A percentile compares a stretch with the other conserved stretches of the same genome.
Evolutionary conservation across 2,888 invertebrate species (phyloP).

Genomic region (Folsomia manolachei): DNA sequence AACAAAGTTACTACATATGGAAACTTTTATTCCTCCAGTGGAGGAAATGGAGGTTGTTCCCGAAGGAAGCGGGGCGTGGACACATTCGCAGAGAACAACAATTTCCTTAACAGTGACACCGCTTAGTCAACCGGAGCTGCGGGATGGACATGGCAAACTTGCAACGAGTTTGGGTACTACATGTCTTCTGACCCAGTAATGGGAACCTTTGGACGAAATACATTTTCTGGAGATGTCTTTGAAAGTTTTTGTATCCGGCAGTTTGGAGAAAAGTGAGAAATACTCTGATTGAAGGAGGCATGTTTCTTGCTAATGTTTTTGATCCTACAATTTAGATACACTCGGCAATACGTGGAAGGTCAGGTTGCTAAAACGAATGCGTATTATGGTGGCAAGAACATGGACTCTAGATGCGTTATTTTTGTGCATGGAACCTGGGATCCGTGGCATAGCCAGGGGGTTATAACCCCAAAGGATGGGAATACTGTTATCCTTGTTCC

Average conservation of each 20-base stretch:
- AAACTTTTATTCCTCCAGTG: not conserved
- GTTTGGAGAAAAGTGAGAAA: slow-evolving; percentile 51
- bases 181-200: slow-evolving; percentile 55
- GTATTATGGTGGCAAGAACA: slow-evolving; percentile 53
- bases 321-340: slow-evolving; percentile 18
- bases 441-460: slow-evolving; percentile 58
- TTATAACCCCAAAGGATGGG: slow-evolving; percentile 52
- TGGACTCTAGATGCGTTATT: slow-evolving; percentile 53
- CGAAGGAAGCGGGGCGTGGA: no score
- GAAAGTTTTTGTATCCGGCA: slow-evolving; percentile 54
- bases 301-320: not conserved
- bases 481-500: slow-evolving; percentile 54
- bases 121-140: slow-evolving; percentile 24
- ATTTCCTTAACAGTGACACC: slow-evolving; percentile 18
- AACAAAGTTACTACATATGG: not conserved
- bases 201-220: slow-evolving; percentile 55
- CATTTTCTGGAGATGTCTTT: slow-evolving; percentile 53
- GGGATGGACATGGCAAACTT: slow-evolving; percentile 58
- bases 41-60: not conserved
- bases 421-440: slow-evolving; percentile 57
- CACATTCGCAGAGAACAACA: not conserved
- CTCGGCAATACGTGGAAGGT: slow-evolving; percentile 22
- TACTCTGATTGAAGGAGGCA: not conserved
- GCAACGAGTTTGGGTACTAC: slow-evolving; percentile 59
- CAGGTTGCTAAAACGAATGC: slow-evolving; percentile 24